phyloP scores from a whole-genome alignment of 2,888 invertebrate species.

The Athalia rosae region DNA sequence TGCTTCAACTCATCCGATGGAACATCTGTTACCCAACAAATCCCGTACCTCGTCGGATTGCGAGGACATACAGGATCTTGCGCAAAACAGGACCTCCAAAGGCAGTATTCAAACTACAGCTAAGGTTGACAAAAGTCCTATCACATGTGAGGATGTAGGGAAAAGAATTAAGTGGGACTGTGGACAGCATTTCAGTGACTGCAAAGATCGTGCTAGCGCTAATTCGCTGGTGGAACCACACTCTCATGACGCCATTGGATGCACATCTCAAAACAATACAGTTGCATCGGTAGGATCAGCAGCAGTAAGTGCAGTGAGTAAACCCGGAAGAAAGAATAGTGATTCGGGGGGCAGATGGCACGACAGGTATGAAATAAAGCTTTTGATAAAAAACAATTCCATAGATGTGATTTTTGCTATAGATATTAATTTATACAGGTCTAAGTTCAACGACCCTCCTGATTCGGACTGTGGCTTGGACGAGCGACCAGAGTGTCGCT shows the following conservation, averaged over 20 bases:
- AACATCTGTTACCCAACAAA: background rate
- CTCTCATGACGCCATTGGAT: background rate
- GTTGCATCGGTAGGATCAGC: constrained; percentile 29
- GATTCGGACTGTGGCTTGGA: constrained; percentile 78
- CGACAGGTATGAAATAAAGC: constrained; percentile 72
- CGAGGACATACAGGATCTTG: background rate
- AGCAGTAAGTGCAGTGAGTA: background rate
- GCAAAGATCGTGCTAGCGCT: constrained; percentile 31
- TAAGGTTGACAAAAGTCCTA: background rate
- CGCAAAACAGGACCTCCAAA: background rate
- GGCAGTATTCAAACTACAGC: background rate
- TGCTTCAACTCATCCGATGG: background rate
- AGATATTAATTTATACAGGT: constrained; percentile 79
- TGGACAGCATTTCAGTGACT: constrained; percentile 54
- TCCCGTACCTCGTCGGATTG: background rate
- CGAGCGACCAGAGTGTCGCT: constrained; percentile 76
- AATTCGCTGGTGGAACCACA: background rate
- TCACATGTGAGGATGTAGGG: constrained; percentile 49
- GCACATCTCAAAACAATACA: constrained; percentile 40
- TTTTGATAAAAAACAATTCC: too few species aligned
- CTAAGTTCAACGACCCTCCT: constrained; percentile 79
- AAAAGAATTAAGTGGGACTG: constrained; percentile 59
- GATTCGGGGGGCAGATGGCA: constrained; percentile 80
- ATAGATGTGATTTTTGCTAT: constrained; percentile 53
- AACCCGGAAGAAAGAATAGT: constrained; percentile 75